Evolutionary conservation across 2,797 vertebrate species (phyloP).

Genomic region (Mastacembelus armatus): DNA sequence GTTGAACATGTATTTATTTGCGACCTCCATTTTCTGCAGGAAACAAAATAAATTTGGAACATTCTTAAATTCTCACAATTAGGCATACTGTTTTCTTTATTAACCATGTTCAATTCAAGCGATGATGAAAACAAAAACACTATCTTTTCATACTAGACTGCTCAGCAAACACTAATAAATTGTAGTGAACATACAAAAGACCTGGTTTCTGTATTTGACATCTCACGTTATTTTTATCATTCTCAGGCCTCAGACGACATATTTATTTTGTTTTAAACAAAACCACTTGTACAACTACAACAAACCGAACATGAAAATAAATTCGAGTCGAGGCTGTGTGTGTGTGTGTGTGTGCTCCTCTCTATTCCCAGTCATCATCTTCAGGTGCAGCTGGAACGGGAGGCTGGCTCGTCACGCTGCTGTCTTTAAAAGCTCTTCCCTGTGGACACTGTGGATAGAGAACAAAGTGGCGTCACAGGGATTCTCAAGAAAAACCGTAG

Average conservation of each 20-base stretch:
- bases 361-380: slow-evolving; percentile 64
- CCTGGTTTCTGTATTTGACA: background rate
- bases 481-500: background rate
- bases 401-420: background rate
- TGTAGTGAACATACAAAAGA: background rate
- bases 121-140: slow-evolving; percentile 9
- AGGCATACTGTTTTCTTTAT: background rate
- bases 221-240: background rate
- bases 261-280: slow-evolving; percentile 21
- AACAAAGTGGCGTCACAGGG: background rate
- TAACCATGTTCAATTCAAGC: slow-evolving; percentile 3
- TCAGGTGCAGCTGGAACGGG: slow-evolving; percentile 10
- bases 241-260: background rate
- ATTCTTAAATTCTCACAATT: background rate
- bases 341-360: no score
- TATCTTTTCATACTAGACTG: background rate
- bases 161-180: background rate
- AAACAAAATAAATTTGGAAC: slow-evolving; percentile 18
- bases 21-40: background rate
- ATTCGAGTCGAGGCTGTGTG: no score
- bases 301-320: no score
- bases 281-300: slow-evolving; percentile 36
- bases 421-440: slow-evolving; percentile 13
- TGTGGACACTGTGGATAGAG: background rate
- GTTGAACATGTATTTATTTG: slow-evolving; percentile 39